Evolutionary conservation across 2,888 invertebrate species (phyloP).

Genomic region (Tetragnatha montana): DNA sequence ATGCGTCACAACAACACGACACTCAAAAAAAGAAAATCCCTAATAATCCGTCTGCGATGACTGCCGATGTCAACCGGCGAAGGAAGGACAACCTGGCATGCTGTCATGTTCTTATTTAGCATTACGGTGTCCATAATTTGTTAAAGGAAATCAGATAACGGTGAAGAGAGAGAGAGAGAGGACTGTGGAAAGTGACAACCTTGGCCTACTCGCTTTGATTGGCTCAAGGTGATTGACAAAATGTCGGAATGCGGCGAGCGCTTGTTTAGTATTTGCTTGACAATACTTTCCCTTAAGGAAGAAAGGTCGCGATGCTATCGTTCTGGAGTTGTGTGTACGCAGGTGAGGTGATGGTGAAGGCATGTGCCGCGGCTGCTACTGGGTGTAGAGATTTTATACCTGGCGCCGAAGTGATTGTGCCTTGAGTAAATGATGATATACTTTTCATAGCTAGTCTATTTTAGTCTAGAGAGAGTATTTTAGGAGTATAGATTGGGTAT

Average conservation of each 20-base stretch:
- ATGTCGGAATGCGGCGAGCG: slow-evolving; percentile 22
- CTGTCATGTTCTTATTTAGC: not conserved
- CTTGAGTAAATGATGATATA: no score
- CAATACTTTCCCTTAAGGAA: slow-evolving; percentile 21
- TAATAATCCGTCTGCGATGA: no score
- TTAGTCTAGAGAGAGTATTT: no score
- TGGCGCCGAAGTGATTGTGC: no score
- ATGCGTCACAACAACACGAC: not conserved
- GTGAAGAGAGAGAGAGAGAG: not conserved
- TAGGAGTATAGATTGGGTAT: no score
- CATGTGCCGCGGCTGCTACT: not conserved
- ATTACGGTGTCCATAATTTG: not conserved
- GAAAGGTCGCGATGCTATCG: slow-evolving; percentile 11
- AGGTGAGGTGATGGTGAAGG: not conserved
- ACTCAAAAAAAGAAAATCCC: no score
- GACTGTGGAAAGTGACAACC: not conserved
- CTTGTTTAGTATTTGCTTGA: slow-evolving; percentile 32
- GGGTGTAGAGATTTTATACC: not conserved
- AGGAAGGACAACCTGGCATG: not conserved
- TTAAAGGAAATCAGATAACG: not conserved
- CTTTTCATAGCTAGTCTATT: no score
- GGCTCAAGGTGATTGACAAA: slow-evolving; percentile 36
- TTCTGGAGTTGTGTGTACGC: not conserved
- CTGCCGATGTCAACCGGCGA: not conserved
- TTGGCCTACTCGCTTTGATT: slow-evolving; percentile 36